These are phyloP conservation scores for Myioborus miniatus DNA, from an alignment of 2,797 vertebrate genomes.

Conservation along the genomic window DNA sequence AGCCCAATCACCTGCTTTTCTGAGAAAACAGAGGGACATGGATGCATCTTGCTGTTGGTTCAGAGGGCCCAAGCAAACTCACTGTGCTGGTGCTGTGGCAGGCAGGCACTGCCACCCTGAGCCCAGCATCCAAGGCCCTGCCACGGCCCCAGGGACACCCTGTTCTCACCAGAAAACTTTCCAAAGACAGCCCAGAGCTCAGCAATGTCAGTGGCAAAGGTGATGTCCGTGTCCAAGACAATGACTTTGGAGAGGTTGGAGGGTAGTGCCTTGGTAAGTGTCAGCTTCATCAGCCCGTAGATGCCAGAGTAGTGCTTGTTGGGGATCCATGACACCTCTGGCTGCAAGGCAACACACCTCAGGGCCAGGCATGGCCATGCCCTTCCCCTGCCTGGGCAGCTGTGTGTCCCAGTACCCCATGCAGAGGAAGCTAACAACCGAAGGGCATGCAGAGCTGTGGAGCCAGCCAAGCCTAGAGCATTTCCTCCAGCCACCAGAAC, in stretches of 20 bases:
- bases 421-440: neutral
- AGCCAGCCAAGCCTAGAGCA: neutral
- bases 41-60: neutral
- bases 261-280: slow-evolving; percentile 88
- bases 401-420: fast-evolving
- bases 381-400: fast-evolving
- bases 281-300: slow-evolving; percentile 96
- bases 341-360: slow-evolving; percentile 72
- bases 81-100: neutral
- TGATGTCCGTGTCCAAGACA: slow-evolving; percentile 96
- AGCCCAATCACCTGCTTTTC: slow-evolving; percentile 94
- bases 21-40: slow-evolving; percentile 49
- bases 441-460: neutral
- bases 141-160: neutral
- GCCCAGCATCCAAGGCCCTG: neutral
- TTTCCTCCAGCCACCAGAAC: neutral
- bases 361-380: neutral
- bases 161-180: slow-evolving; percentile 88
- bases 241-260: slow-evolving; percentile 90
- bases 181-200: slow-evolving; percentile 95
- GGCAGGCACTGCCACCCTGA: neutral
- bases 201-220: slow-evolving; percentile 94
- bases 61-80: neutral
- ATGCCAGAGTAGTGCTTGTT: slow-evolving; percentile 98
- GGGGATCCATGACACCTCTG: slow-evolving; percentile 95